Percentiles rank a stretch among this genome's conserved stretches.
Conservation (phyloP, 2,888 invertebrate genomes). For the Nemotelus pantherinus region DNA sequence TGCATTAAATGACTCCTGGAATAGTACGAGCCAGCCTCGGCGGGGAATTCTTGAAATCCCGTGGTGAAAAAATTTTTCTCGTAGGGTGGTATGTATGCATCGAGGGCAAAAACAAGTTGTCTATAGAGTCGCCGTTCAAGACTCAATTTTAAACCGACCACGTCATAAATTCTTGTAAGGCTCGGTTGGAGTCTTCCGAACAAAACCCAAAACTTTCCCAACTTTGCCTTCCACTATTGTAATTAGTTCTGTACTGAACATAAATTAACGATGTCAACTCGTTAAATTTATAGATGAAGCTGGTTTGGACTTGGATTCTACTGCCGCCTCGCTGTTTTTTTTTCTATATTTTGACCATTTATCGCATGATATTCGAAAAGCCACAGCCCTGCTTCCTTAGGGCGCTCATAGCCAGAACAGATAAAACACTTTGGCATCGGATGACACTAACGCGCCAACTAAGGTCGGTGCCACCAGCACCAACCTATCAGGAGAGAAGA, state of each 20-base stretch:
- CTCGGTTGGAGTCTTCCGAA: constrained; percentile 1
- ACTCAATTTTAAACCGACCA: constrained; percentile 36
- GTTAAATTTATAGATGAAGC: constrained; percentile 43
- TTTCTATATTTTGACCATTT: background rate
- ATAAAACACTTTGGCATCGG: background rate
- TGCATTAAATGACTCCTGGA: background rate
- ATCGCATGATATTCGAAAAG: constrained; percentile 7
- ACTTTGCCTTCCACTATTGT: constrained; percentile 54
- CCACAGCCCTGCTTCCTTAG: background rate
- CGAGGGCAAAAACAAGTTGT: background rate
- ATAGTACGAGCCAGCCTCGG: background rate
- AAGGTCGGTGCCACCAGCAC: background rate
- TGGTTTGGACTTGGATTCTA: constrained; percentile 12
- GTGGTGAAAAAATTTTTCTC: background rate
- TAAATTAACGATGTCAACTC: constrained; percentile 54
- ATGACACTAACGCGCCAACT: background rate
- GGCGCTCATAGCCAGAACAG: constrained; percentile 1
- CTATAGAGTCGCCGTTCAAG: constrained; percentile 5
- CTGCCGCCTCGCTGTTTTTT: constrained; percentile 4
- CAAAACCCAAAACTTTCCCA: constrained; percentile 52
- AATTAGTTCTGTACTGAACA: constrained; percentile 54
- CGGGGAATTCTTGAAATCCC: too few species aligned
- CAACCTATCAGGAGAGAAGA: background rate
- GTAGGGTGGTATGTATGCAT: background rate
- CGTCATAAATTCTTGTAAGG: constrained; percentile 39